phyloP scores from a whole-genome alignment of 2,113 vertebrate genomes.

The Ceyx margarethae region DNA sequence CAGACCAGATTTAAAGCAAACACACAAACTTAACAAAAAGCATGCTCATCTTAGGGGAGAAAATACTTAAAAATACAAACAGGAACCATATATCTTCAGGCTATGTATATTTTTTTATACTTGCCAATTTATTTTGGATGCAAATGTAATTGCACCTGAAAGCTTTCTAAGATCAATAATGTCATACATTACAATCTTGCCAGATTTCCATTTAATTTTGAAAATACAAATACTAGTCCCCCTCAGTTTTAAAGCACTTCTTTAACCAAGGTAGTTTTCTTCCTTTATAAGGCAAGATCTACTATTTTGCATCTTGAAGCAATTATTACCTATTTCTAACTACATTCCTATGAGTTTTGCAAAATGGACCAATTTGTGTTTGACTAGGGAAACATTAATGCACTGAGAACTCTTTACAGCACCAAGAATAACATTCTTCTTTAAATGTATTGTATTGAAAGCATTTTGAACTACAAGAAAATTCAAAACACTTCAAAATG shows the following conservation, averaged over 20 bases:
- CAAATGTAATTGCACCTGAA: neutral
- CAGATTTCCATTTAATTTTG: neutral
- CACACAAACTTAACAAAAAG: neutral
- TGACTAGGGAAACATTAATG: neutral
- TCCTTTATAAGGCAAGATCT: neutral
- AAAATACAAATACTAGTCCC: neutral
- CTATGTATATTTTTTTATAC: neutral
- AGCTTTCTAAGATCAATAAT: neutral
- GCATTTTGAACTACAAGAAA: neutral
- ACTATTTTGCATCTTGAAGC: neutral
- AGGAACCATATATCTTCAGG: neutral
- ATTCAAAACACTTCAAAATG: neutral
- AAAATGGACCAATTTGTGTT: neutral
- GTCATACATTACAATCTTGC: neutral
- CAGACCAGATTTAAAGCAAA: neutral
- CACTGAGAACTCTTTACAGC: neutral
- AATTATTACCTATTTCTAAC: neutral
- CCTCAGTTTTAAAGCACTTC: neutral
- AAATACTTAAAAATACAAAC: neutral
- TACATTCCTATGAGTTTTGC: neutral
- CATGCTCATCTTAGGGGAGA: fast-evolving
- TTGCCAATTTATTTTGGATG: neutral
- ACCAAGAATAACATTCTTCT: neutral
- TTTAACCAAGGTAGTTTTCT: neutral
- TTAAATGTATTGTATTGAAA: neutral